Evolutionary conservation across 1,140 invertebrate species (phyloP).

Genomic region (Drosophila pallidifrons): DNA sequence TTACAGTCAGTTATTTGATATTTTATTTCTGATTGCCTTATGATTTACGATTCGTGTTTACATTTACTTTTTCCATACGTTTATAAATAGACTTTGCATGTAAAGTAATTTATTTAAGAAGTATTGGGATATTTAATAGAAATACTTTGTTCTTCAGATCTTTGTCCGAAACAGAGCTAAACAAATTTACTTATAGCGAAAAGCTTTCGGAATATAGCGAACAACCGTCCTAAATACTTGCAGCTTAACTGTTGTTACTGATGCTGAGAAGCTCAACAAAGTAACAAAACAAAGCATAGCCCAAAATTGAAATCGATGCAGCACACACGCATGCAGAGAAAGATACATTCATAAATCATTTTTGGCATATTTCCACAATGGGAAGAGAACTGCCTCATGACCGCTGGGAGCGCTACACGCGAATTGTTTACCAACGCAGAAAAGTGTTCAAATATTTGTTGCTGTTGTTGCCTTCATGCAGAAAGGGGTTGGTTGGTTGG

Average conservation of each 20-base stretch:
- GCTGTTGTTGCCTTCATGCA: conserved; percentile 16
- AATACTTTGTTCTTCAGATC: too few species aligned
- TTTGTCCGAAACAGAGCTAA: neutral
- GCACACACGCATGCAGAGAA: conserved; percentile 1
- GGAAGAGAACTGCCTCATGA: conserved; percentile 6
- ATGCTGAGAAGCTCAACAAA: conserved; percentile 25
- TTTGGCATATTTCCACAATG: conserved; percentile 41
- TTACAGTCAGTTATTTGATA: conserved; percentile 69
- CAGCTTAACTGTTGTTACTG: conserved; percentile 54
- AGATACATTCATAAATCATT: conserved; percentile 71
- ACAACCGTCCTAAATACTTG: conserved; percentile 41
- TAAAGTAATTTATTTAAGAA: neutral
- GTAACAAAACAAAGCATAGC: conserved; percentile 26
- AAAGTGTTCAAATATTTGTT: conserved; percentile 73
- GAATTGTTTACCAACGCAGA: conserved; percentile 54
- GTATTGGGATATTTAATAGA: too few species aligned
- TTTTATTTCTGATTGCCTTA: conserved; percentile 63
- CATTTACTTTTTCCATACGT: conserved; percentile 6
- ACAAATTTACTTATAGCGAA: conserved; percentile 10
- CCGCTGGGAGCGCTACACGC: conserved; percentile 37
- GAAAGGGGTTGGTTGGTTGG: neutral
- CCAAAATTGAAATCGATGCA: conserved; percentile 67
- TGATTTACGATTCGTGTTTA: conserved; percentile 35
- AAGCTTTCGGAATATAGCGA: conserved; percentile 35
- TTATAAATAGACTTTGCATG: neutral